Conservation (phyloP, 2,888 invertebrate genomes). For the Ischnura elegans region DNA sequence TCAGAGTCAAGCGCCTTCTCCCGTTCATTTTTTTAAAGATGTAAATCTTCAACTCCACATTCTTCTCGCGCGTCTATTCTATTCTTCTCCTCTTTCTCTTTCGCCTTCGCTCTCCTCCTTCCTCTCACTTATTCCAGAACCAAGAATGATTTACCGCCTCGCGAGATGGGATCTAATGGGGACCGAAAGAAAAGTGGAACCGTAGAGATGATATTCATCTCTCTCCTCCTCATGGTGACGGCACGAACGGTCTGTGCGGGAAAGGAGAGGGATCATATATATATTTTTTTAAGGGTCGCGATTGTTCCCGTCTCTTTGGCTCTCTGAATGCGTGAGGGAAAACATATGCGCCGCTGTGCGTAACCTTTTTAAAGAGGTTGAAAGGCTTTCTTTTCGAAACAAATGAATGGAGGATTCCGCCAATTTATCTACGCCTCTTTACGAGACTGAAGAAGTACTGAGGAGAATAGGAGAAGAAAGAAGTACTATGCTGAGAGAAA, state of each 20-base stretch:
- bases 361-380: too few species aligned
- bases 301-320: background rate
- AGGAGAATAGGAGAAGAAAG: too few species aligned
- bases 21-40: background rate
- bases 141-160: background rate
- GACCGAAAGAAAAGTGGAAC: background rate
- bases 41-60: background rate
- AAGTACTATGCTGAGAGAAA: too few species aligned
- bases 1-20: background rate
- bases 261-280: background rate
- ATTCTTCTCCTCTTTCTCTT: background rate
- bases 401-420: too few species aligned
- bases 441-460: too few species aligned
- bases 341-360: background rate
- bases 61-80: background rate
- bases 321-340: background rate
- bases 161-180: background rate
- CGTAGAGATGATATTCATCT: background rate
- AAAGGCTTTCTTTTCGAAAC: too few species aligned
- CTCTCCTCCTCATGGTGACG: background rate
- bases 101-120: background rate
- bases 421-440: too few species aligned
- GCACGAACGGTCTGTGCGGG: background rate
- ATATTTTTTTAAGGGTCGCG: background rate
- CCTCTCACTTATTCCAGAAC: background rate